Evolutionary conservation across 1,140 invertebrate species (phyloP), one percentile per base, ranked within the genome.

Genomic region (Drosophila ficusphila): DNA sequence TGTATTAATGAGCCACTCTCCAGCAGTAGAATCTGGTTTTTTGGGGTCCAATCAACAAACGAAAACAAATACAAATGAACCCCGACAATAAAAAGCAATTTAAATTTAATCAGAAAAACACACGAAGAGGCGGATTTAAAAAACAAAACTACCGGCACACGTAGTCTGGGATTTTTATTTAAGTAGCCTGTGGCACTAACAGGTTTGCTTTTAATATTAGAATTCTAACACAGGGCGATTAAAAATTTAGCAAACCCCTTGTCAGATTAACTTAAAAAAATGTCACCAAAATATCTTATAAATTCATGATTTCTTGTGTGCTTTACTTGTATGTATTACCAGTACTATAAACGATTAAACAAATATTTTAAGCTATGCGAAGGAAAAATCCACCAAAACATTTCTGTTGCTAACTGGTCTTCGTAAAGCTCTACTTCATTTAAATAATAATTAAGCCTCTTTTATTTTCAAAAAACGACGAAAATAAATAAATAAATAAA

Each of bases 61-160:
- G 16, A 34, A 60, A 62, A 62, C 49, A 60, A 53, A 53, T 27
- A 53, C 21, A 51, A 60, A 29, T 23, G 7, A 61, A 29, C 29
- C 29, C 19, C 56, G 44, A 60, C 39, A 72, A 72, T 61, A 72
- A 72, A 72, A 72, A 61, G 14, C 47, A 52, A 73, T 62, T 73
- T 73, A 62, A 73, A 73, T 72, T 72, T 72, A 62, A 73, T 73
- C 69, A 53, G 39, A 53, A 62, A 54, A 72, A 47, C 42, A 29
- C 33, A 44, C 33, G n/a, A 23, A 19, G 19, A 31, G 16, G 12
- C 18, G 47, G 14, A 12, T 51, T 5, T 29, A 12, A 51, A 51
- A 52, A 65, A 52, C n/a, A 14, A 51, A 52, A 52, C 64, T 41
- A 67, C 60, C 60, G 60, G 44, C 42, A 41, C 61, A 62, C 33